Evolutionary conservation across 1,140 invertebrate genomes (phyloP).

Genomic region (Colletes gigas): DNA sequence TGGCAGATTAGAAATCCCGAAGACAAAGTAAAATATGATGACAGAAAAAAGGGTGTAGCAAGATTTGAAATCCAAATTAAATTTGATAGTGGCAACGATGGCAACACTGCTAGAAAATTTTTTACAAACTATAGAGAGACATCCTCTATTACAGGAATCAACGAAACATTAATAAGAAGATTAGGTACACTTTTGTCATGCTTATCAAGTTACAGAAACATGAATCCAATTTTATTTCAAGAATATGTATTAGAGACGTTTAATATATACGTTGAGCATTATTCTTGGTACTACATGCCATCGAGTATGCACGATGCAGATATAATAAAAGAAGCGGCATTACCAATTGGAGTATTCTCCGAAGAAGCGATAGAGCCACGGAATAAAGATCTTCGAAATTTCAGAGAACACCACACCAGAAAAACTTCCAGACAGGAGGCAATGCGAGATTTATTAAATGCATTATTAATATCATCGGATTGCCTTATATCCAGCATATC

Average conservation of each 20-base stretch:
- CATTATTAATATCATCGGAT: no score
- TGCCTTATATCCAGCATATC: no score
- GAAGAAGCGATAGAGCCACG: neutral
- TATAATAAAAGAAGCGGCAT: neutral
- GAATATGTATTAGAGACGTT: neutral
- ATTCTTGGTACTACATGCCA: neutral
- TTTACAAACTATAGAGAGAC: neutral
- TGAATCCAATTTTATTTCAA: neutral
- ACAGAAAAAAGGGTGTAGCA: neutral
- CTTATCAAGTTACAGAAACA: neutral
- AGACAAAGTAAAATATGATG: conserved; percentile 30
- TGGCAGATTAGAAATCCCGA: neutral
- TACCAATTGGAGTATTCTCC: neutral
- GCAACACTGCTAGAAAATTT: neutral
- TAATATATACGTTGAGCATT: neutral
- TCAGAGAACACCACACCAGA: neutral
- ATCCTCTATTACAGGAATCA: neutral
- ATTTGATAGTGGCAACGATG: neutral
- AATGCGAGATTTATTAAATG: neutral
- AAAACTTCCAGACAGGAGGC: neutral
- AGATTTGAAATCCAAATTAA: neutral
- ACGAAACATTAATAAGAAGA: neutral
- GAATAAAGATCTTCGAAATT: neutral
- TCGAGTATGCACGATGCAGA: neutral
- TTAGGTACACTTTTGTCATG: neutral